A percentile compares a stretch with the other conserved stretches of the same genome.
phyloP scores from a whole-genome alignment of 2,888 invertebrate species.

The Linnaemya vulpina region DNA sequence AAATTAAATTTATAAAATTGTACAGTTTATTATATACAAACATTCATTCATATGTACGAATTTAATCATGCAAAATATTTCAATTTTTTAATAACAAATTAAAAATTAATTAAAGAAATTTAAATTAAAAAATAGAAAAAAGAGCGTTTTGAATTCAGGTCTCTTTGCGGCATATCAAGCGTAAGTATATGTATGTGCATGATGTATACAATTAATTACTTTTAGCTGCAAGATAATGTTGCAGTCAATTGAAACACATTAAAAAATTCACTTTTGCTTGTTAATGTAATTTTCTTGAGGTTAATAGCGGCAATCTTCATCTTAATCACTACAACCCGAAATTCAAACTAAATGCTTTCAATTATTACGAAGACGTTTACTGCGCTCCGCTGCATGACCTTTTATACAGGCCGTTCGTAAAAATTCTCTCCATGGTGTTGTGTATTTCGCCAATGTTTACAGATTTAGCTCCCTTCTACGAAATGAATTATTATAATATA shows the following conservation, averaged over 20 bases:
- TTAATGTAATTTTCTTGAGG: constrained; percentile 33
- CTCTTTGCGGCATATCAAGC: not conserved
- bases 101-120: constrained; percentile 61
- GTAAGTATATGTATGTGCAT: constrained; percentile 24
- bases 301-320: constrained; percentile 43
- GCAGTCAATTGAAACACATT: constrained; percentile 3
- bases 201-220: constrained; percentile 39
- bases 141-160: constrained; percentile 48
- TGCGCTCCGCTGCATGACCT: no score
- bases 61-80: constrained; percentile 69
- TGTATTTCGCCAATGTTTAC: no score
- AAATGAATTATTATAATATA: no score
- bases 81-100: constrained; percentile 49
- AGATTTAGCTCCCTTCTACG: no score
- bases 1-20: constrained; percentile 65
- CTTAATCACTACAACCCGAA: constrained; percentile 4
- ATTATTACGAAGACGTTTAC: not conserved
- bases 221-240: constrained; percentile 27
- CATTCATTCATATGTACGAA: constrained; percentile 62
- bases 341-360: constrained; percentile 31
- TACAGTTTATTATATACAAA: constrained; percentile 70
- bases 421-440: no score
- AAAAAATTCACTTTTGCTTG: no score
- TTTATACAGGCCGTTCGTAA: no score
- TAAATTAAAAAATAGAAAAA: constrained; percentile 43